Base-by-base conservation (phyloP, 2,113 vertebrate genomes). In the Carassius auratus region DNA sequence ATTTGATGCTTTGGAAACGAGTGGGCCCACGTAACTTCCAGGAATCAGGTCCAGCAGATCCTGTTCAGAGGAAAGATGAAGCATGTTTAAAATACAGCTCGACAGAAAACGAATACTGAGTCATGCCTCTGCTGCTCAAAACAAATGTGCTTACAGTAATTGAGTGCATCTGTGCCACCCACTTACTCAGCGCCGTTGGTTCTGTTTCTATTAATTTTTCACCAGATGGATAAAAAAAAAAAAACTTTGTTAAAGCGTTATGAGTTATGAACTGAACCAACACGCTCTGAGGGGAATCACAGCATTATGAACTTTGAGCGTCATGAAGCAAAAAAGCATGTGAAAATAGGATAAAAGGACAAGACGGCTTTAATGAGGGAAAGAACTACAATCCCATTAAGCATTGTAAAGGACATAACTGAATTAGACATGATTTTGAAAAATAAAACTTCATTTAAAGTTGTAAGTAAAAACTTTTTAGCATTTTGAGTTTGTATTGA, bases 1-100 rank as follows among this genome's bases (percentile, higher is more conserved):
- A 91, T 97, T 98, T n/a, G 96, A 93, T 88, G 97, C 96, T 92
- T 97, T 96, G 84, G 96, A 96, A 90, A 97, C 94, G 89, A 99
- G 95, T 86, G 95, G 96, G 87, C 96, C 96, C 91, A 98, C 96
- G 90, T 95, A 92, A 85, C 97, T 95, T 45, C 97, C 98, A 87
- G 98, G 98, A 45, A 99, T 90, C 52, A 99, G 93, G 71, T 94
- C 95, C 15, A 97, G 94, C 79, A 99, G 89, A 90, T 96, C 96
- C 97, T 98, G 81, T 3, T 68, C 87, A 83, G 73, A 90, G 88
- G 91, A 45, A 64, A 66, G 73, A 78, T 12, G 14, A 42, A 8
- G 17, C 57, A 21, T 26, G 10, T 45, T 0, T 15, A 2, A 71
- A 38, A 21, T 19, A 3, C 26, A 76, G 2, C n/a, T 19, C 1